phyloP scores from a whole-genome alignment of 2,888 invertebrate species.

The Antheraea assamensis region DNA sequence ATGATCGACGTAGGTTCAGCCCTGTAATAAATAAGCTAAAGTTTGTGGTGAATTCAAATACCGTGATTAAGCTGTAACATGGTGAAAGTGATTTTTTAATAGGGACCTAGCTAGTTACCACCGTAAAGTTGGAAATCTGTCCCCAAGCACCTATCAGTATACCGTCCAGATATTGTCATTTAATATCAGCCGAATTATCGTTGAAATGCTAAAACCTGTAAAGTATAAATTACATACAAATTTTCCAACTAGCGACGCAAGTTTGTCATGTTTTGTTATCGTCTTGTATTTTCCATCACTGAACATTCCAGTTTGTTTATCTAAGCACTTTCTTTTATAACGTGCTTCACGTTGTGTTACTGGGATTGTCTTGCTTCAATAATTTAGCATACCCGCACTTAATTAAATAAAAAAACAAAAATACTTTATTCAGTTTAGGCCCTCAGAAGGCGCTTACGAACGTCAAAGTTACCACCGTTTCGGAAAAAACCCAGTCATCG shows the following conservation, averaged over 20 bases:
- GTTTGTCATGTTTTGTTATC: too few species aligned
- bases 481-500: too few species aligned
- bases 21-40: not conserved
- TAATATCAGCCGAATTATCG: not conserved
- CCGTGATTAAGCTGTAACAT: not conserved
- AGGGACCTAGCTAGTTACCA: not conserved
- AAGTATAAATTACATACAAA: not conserved
- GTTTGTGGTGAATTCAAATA: not conserved
- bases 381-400: not conserved
- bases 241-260: too few species aligned
- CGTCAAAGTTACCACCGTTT: too few species aligned
- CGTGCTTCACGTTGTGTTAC: not conserved
- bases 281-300: too few species aligned
- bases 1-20: not conserved
- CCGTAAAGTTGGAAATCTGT: too few species aligned
- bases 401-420: too few species aligned
- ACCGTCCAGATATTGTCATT: not conserved
- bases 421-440: too few species aligned
- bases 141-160: too few species aligned
- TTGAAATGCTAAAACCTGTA: not conserved
- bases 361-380: not conserved
- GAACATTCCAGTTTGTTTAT: not conserved
- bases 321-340: not conserved
- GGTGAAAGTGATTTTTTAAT: not conserved
- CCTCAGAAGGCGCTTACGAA: too few species aligned